Evolutionary conservation across 2,888 invertebrate species (phyloP).

Genomic region (Drosophila paranaensis): DNA sequence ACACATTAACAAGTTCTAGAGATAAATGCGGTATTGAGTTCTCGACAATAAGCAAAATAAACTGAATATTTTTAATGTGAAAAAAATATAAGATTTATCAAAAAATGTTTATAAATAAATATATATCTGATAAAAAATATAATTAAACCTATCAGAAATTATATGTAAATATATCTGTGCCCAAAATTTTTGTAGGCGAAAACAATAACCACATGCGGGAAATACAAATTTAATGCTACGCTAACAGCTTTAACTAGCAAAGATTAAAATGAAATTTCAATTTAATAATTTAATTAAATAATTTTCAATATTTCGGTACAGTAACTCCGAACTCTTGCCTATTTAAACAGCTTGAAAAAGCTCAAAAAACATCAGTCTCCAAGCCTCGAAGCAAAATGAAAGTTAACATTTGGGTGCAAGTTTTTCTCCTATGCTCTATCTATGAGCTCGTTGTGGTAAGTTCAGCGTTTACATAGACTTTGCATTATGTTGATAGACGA

Average conservation of each 20-base stretch:
- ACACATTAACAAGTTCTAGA: too few species aligned
- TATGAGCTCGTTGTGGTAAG: conserved; percentile 39
- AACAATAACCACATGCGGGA: background rate
- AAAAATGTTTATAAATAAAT: background rate
- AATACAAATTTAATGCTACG: conserved; percentile 41
- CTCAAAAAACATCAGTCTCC: conserved; percentile 2
- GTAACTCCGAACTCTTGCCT: background rate
- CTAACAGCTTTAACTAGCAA: background rate
- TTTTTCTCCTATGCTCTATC: conserved; percentile 25
- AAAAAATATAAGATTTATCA: background rate
- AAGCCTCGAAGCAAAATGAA: conserved; percentile 42
- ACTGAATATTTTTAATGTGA: too few species aligned
- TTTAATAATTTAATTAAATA: conserved; percentile 56
- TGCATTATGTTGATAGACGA: rapidly evolving
- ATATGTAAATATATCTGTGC: too few species aligned
- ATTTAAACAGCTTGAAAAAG: conserved; percentile 41
- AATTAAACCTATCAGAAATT: background rate
- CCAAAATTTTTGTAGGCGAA: background rate
- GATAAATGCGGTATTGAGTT: too few species aligned
- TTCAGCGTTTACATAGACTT: background rate
- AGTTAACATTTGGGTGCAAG: conserved; percentile 7
- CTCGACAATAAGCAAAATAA: too few species aligned
- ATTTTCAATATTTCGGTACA: background rate
- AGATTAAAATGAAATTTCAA: conserved; percentile 38
- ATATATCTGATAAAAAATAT: background rate